Evolutionary conservation across 2,888 invertebrate genomes (phyloP), one percentile per base, ranked within the genome.

Genomic region (Mythimna pallens): DNA sequence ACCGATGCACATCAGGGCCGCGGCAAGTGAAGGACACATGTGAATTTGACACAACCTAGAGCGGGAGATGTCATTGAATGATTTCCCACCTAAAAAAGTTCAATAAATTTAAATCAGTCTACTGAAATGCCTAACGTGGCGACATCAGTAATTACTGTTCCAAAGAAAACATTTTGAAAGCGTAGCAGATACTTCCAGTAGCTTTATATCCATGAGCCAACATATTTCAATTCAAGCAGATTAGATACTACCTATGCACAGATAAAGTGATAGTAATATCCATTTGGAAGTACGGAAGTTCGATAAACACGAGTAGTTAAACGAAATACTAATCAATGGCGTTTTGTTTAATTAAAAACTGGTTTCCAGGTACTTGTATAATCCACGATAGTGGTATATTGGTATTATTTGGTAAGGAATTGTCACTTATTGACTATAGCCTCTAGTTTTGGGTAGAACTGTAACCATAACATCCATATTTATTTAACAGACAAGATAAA

Each of bases 251-350:
- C 70, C 81, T 86, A 83, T 88, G 87, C 89, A 90, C 88, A 91
- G 91, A 91, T 92, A 91, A 89, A 90, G 88, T 89, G 89, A 81
- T 87, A 87, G 80, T 73, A 78, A 86, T 84, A 86, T 73, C 72
- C 64, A 82, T 88, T 81, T 82, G 75, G 85, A 86, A 80, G 80
- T 86, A 84, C 86, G 87, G 87, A 89, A 88, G 81, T 81, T 82
- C 74, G 83, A 88, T 89, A 87, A 89, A 87, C 14, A 47, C 17
- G 47, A 47, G 47, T 81, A 82, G 81, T 73, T 83, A 81, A 89
- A 85, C 85, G 80, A 86, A 88, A 78, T 47, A 61, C 47, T 80
- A 65, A 82, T 77, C 70, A 75, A 82, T 81, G 85, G 43, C 62
- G 67, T 76, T 80, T 47, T 47, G 69, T 66, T 80, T 73, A 1